Evolutionary conservation across 1,140 invertebrate genomes (phyloP).

Genomic region (Solenopsis fugax): DNA sequence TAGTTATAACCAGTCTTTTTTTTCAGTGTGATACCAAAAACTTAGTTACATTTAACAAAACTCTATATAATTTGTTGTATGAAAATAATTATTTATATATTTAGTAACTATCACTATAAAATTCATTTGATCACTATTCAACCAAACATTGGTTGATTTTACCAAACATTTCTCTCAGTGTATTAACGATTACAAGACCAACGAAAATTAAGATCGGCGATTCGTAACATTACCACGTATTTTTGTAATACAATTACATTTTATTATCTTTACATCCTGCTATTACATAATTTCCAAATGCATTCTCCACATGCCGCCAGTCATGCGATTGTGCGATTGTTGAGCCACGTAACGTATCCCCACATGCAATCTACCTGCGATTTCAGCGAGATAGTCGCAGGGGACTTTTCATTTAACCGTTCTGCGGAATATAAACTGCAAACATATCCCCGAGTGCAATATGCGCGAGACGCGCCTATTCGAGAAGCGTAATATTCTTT

Average conservation of each 20-base stretch:
- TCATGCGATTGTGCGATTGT: slow-evolving; percentile 8
- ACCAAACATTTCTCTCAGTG: too few species aligned
- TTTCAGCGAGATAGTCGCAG: neutral
- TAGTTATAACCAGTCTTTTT: too few species aligned
- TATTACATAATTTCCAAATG: neutral
- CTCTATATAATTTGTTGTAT: too few species aligned
- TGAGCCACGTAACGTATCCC: neutral
- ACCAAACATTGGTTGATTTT: too few species aligned
- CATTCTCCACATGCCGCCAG: too few species aligned
- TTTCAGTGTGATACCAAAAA: too few species aligned
- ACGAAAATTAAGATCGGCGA: neutral
- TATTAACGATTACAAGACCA: neutral
- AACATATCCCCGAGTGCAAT: neutral
- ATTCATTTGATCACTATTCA: too few species aligned
- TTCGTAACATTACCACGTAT: neutral
- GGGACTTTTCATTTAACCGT: slow-evolving; percentile 37
- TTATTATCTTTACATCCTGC: neutral
- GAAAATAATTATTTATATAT: too few species aligned
- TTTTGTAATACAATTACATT: neutral
- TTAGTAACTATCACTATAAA: too few species aligned
- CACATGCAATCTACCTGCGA: neutral
- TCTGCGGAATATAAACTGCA: slow-evolving; percentile 8
- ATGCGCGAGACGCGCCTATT: neutral
- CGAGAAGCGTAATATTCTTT: slow-evolving; percentile 45
- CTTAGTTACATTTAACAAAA: too few species aligned